These are phyloP conservation scores for Hemistola chrysoprasaria DNA, from an alignment of 2,888 invertebrate genomes.

Conservation along the genomic window DNA sequence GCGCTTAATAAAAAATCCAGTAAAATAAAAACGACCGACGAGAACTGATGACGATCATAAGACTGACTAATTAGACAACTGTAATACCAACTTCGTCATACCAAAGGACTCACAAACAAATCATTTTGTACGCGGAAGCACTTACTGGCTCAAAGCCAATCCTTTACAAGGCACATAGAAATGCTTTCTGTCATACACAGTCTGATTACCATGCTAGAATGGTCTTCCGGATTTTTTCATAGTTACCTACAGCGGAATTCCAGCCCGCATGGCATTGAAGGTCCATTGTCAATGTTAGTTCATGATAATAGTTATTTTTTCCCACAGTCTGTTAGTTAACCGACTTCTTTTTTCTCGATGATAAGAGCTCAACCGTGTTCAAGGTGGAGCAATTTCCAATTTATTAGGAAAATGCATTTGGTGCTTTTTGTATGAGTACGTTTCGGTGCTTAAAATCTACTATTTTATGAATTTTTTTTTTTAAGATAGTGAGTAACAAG, in stretches of 20 bases:
- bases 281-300: constrained; percentile 34
- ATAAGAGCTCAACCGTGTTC: constrained; percentile 7
- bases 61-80: too few species aligned
- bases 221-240: constrained; percentile 41
- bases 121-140: constrained; percentile 25
- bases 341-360: constrained; percentile 13
- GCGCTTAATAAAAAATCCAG: too few species aligned
- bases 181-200: constrained; percentile 68
- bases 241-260: constrained; percentile 33
- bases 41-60: too few species aligned
- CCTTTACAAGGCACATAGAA: constrained; percentile 62
- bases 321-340: constrained; percentile 21
- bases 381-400: constrained; percentile 6
- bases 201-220: constrained; percentile 60
- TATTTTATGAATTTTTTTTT: too few species aligned
- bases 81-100: too few species aligned
- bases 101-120: constrained; percentile 2
- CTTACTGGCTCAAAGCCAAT: constrained; percentile 38
- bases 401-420: neutral
- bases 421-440: too few species aligned
- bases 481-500: too few species aligned
- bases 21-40: too few species aligned
- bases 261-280: constrained; percentile 37
- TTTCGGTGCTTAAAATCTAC: too few species aligned
- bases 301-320: constrained; percentile 17